Evolutionary conservation across 35 echinoderm and acorn worm species (phyloP).

Genomic region (Holothuria glaberrima): DNA sequence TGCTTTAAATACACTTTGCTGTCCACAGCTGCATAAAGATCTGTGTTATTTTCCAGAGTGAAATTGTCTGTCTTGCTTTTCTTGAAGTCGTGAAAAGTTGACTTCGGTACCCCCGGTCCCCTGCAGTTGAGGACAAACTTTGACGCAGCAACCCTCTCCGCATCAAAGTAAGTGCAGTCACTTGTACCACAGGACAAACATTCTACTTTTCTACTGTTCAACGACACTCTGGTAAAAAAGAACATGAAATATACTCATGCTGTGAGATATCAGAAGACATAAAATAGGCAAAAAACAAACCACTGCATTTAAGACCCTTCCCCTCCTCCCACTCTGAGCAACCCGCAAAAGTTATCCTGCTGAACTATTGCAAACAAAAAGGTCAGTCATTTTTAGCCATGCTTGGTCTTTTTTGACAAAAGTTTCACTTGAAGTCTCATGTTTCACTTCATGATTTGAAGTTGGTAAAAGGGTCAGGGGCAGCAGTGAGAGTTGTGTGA

Average conservation of each 20-base stretch:
- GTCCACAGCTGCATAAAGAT: slow-evolving; percentile 38
- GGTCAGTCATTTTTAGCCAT: too few species aligned
- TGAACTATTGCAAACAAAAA: too few species aligned
- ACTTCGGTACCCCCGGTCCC: slow-evolving; percentile 69
- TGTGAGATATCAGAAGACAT: neutral
- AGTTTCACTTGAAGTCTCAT: too few species aligned
- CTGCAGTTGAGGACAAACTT: slow-evolving; percentile 75
- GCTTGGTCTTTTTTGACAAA: too few species aligned
- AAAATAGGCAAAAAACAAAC: neutral
- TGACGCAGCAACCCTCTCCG: slow-evolving; percentile 47
- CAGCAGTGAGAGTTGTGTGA: too few species aligned
- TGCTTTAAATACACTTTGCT: slow-evolving; percentile 58
- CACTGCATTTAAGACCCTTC: neutral
- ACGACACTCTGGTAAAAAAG: neutral
- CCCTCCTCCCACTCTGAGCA: neutral
- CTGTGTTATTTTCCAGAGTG: slow-evolving; percentile 70
- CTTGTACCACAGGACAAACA: slow-evolving; percentile 36
- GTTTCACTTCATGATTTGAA: too few species aligned
- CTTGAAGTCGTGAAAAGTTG: slow-evolving; percentile 61
- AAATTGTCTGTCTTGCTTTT: neutral
- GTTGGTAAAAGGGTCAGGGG: too few species aligned
- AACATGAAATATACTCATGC: neutral
- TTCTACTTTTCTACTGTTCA: neutral
- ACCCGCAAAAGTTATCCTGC: too few species aligned
- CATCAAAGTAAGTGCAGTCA: slow-evolving; percentile 69